These are phyloP conservation scores for Nemotelus nigrinus DNA, from an alignment of 2,888 invertebrate genomes.

Conservation along the genomic window DNA sequence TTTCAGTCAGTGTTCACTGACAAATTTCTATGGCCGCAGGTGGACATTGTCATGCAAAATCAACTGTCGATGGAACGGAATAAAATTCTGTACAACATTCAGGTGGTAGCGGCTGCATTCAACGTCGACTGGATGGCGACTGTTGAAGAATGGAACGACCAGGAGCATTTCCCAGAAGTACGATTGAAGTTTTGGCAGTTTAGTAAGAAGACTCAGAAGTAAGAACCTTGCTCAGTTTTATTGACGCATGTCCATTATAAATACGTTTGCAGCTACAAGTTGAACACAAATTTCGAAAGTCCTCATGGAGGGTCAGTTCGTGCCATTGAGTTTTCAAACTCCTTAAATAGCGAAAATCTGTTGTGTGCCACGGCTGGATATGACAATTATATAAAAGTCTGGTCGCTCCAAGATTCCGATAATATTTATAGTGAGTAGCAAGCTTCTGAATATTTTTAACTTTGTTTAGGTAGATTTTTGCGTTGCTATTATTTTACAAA, in stretches of 20 bases:
- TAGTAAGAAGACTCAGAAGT: slow-evolving; percentile 70
- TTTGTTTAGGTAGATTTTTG: background rate
- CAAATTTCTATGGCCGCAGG: slow-evolving; percentile 62
- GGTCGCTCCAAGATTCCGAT: slow-evolving; percentile 71
- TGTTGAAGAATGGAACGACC: slow-evolving; percentile 71
- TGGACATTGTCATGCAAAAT: slow-evolving; percentile 79
- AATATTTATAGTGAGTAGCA: slow-evolving; percentile 66
- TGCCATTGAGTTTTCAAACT: slow-evolving; percentile 69
- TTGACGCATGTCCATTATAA: background rate
- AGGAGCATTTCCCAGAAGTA: slow-evolving; percentile 70
- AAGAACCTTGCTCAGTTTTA: slow-evolving; percentile 48
- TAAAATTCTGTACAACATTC: slow-evolving; percentile 70
- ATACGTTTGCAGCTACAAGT: slow-evolving; percentile 67
- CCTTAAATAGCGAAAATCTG: slow-evolving; percentile 66
- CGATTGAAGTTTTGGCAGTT: slow-evolving; percentile 82
- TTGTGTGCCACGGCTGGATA: slow-evolving; percentile 73
- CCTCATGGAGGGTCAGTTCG: slow-evolving; percentile 74
- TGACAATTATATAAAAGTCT: slow-evolving; percentile 77
- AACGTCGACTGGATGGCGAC: slow-evolving; percentile 81
- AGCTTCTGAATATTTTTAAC: slow-evolving; percentile 52
- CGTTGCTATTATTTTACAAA: slow-evolving; percentile 3
- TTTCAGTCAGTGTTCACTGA: slow-evolving; percentile 11
- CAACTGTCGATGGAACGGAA: slow-evolving; percentile 72
- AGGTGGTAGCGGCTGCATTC: slow-evolving; percentile 74
- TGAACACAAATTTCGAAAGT: slow-evolving; percentile 78